Base-by-base conservation (phyloP, 37 sponge, comb jelly and placozoan genomes). In the Ianthella basta region DNA sequence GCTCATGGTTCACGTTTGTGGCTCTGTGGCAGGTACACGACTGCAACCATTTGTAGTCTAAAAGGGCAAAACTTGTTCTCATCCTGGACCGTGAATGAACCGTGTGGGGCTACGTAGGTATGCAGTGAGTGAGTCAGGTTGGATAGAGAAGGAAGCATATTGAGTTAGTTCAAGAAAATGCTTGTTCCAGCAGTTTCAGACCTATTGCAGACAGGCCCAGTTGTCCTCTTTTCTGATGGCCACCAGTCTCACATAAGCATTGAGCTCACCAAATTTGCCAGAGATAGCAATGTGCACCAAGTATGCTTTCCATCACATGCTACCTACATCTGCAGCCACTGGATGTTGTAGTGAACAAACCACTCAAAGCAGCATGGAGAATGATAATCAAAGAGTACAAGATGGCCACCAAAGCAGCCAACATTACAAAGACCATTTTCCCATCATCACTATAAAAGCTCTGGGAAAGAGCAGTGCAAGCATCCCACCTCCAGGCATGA, bases 281-380 rank as follows among this genome's bases (percentile, higher is more conserved):
- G 61, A 5, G 33, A 21, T 1, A 33, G 29, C 3, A 61, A 68
- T 29, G 65, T 84, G 19, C 84, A 84, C n/a, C 59, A 72, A 4
- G 30, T 84, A 20, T 84, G 84, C 35, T 25, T 72, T 15, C 73
- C 73, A 5, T 74, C 84, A 0, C 69, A 84, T 33, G 65, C 68
- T 0, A 82, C 83, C 19, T 33, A 80, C 20, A 4, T 80, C 61
- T 80, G 4, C 81, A 80, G 36, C 81, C 81, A 6, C 81, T 80
- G n/a, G 83, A 82, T 38, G 83, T 82, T 63, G 83, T 66, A 36
- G 83, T 82, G 15, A 65, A 65, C 32, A 68, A 53, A 0, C 83
- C 83, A 33, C 19, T 32, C 4, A 80, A 57, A 5, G 73, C 33
- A 4, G 6, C 73, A 5, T 24, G 69, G 25, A 67, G 69, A 15